Conservation (phyloP, 1,140 invertebrate genomes). For the Drosophila bocki region DNA sequence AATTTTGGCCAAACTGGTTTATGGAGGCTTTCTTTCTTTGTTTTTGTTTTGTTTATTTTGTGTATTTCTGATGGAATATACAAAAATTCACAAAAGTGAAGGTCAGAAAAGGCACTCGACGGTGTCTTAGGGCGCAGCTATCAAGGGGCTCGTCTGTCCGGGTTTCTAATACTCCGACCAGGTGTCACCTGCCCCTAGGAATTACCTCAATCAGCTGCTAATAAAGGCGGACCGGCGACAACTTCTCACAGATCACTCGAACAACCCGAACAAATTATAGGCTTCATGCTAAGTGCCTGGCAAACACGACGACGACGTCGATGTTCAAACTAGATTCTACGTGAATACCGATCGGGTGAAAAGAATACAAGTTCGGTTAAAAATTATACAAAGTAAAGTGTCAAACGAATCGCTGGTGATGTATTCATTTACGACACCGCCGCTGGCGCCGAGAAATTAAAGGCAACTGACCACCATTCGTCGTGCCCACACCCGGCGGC, state of each 20-base stretch:
- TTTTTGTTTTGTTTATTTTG: slow-evolving; percentile 2
- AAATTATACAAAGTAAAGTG: slow-evolving; percentile 6
- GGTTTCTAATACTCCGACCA: neutral
- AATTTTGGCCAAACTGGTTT: slow-evolving; percentile 47
- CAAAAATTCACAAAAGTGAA: slow-evolving; percentile 8
- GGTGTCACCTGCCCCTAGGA: slow-evolving; percentile 13
- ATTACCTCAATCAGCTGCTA: slow-evolving; percentile 46
- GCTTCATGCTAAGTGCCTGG: slow-evolving; percentile 56
- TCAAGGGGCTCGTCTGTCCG: slow-evolving; percentile 53
- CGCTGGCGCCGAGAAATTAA: slow-evolving; percentile 49
- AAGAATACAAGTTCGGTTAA: slow-evolving; percentile 2
- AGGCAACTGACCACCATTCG: slow-evolving; percentile 48
- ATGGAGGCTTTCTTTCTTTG: slow-evolving; percentile 3
- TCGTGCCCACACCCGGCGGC: slow-evolving; percentile 28
- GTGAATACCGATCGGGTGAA: slow-evolving; percentile 39
- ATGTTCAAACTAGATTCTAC: slow-evolving; percentile 63
- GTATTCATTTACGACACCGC: slow-evolving; percentile 52
- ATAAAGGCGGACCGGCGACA: slow-evolving; percentile 41
- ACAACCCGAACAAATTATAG: slow-evolving; percentile 41
- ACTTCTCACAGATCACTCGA: slow-evolving; percentile 33
- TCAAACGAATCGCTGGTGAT: slow-evolving; percentile 50
- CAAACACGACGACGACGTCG: slow-evolving; percentile 26
- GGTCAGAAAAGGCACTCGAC: slow-evolving; percentile 7
- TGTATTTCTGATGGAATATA: slow-evolving; percentile 17
- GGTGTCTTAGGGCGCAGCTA: neutral